phyloP scores from a whole-genome alignment of 2,797 vertebrate species.

The Carapus acus region DNA sequence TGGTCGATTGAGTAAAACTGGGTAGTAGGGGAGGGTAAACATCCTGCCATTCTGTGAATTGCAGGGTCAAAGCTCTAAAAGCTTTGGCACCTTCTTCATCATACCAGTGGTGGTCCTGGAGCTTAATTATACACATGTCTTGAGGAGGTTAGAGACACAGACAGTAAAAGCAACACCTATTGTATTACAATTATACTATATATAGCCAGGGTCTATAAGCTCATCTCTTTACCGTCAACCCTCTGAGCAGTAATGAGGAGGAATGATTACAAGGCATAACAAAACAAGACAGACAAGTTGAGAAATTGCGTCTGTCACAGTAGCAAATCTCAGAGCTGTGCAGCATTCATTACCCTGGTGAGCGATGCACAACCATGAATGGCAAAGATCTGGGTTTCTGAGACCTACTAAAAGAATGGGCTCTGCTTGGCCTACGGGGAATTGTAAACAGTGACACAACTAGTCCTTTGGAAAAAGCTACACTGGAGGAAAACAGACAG shows the following conservation, averaged over 20 bases:
- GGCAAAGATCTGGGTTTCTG: slow-evolving; percentile 34
- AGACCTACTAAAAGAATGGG: slow-evolving; percentile 12
- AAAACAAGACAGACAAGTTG: slow-evolving; percentile 39
- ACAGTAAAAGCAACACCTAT: slow-evolving; percentile 33
- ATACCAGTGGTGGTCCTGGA: slow-evolving; percentile 46
- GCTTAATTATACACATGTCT: slow-evolving; percentile 38
- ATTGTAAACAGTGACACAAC: slow-evolving; percentile 29
- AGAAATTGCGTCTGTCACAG: slow-evolving; percentile 53
- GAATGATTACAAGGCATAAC: slow-evolving; percentile 48
- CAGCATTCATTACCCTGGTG: slow-evolving; percentile 55
- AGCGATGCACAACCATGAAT: slow-evolving; percentile 44
- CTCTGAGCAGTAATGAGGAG: slow-evolving; percentile 5
- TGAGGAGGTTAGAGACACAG: slow-evolving; percentile 46
- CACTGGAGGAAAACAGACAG: slow-evolving; percentile 14
- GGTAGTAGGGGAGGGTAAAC: no score
- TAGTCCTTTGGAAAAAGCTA: slow-evolving; percentile 25
- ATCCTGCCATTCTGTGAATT: slow-evolving; percentile 3
- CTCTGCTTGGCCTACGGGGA: slow-evolving; percentile 23
- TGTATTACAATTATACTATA: slow-evolving; percentile 49
- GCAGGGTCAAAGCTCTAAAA: not conserved
- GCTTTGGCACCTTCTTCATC: slow-evolving; percentile 3
- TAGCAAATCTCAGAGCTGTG: slow-evolving; percentile 46
- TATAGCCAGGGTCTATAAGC: slow-evolving; percentile 44
- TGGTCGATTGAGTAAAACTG: slow-evolving; percentile 21
- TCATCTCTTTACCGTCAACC: slow-evolving; percentile 16